These are phyloP conservation scores for Podiceps cristatus DNA, from an alignment of 2,113 vertebrate genomes.

Conservation along the genomic window DNA sequence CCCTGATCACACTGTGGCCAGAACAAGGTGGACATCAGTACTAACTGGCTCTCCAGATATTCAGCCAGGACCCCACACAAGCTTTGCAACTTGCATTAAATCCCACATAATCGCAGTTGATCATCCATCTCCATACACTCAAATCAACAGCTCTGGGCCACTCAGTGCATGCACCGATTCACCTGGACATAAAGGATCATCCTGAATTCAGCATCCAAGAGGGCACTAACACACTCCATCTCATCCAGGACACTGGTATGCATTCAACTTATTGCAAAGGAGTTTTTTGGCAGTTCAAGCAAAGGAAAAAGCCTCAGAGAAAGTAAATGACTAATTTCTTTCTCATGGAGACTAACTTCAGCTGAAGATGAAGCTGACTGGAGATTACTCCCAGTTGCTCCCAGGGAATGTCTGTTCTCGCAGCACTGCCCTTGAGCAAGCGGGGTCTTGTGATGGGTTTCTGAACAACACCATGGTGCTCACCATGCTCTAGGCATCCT, in stretches of 20 bases:
- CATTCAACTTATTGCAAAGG: background rate
- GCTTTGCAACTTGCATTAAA: background rate
- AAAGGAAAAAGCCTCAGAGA: background rate
- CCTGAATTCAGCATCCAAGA: background rate
- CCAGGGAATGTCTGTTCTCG: fast-evolving
- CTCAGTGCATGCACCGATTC: background rate
- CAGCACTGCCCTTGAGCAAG: background rate
- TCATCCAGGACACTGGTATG: background rate
- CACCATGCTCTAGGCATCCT: background rate
- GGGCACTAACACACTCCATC: background rate
- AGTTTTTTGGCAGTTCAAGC: background rate
- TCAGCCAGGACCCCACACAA: background rate
- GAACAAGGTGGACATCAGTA: background rate
- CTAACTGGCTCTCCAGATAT: background rate
- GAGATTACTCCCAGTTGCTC: background rate
- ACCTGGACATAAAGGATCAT: background rate
- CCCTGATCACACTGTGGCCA: background rate
- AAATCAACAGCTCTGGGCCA: background rate
- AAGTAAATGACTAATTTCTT: background rate
- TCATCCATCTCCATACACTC: background rate
- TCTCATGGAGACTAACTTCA: background rate
- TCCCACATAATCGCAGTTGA: background rate
- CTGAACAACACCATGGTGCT: background rate
- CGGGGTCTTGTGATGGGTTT: background rate
- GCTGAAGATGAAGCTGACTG: background rate